Base-by-base conservation (phyloP, 2,113 vertebrate species). In the Murina feae region DNA sequence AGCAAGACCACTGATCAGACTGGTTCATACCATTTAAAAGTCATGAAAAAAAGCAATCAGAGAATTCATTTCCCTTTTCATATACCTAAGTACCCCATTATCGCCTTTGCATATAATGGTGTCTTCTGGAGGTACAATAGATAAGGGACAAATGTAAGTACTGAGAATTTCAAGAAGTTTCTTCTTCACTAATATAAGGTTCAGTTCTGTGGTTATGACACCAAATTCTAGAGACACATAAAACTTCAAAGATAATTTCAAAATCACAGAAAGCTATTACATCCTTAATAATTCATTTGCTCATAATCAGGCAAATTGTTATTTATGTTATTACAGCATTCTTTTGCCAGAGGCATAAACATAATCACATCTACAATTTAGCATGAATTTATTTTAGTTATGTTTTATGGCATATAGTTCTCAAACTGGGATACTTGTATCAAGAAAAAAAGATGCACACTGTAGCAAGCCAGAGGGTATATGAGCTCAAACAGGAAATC, bases 201-300 rank as follows among this genome's bases (percentile, higher is more conserved):
- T 93, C 49, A 83, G 28, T 39, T 90, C 69, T 1, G 0, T 66
- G 51, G 18, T 39, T 83, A 42, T 32, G 49, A 86, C 20, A 86
- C 11, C 89, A 86, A 96, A 91, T 94, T 96, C 58, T 69, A 66
- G 90, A 96, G 37, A 44, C 30, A 79, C 11, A 17, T 12, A 93
- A 87, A 95, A 58, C 7, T 71, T 89, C 60, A 75, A 47, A 94
- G 75, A 75, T 74, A 83, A 90, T 80, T 58, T 89, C 75, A 94
- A 89, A 96, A 66, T 89, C 65, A 95, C 4, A 79, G 80, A 93
- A 94, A 93, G 74, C 16, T 47, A 53, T 83, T 66, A 71, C 17
- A 94, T 44, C 28, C 65, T 94, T 90, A 95, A 79, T 58, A 90
- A 96, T 71, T 86, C 53, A 82, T 82, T 78, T 95, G 89, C 71